Base-by-base conservation (phyloP, 2,113 vertebrate species). In the Nematolebias whitei region DNA sequence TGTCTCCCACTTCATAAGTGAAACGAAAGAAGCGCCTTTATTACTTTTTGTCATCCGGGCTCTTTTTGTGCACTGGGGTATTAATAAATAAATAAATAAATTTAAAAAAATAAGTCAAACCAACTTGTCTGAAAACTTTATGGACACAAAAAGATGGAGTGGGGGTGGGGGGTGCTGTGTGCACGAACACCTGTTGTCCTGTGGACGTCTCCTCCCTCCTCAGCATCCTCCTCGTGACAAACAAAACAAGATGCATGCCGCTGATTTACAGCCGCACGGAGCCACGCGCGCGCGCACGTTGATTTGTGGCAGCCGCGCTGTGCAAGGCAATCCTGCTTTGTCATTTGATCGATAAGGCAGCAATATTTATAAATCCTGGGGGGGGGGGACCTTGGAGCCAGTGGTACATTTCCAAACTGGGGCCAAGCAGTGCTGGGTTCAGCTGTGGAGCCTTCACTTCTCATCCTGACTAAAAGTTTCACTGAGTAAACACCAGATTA, bases 1-100 rank as follows among this genome's bases (percentile, higher is more conserved):
- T n/a, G 82, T 84, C 80, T 47, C 71, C 80, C 84, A 74, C 86
- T 89, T 81, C 81, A 79, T 80, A 88, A 84, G 88, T 88, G 82
- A 84, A 87, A 88, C 78, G 70, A 90, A 88, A 89, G 83, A 50
- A 85, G 82, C 72, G 83, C 71, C 74, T 83, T 68, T 88, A 64
- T 78, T 78, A 61, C 73, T 52, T 85, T n/a, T 80, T 80, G 56
- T 71, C 63, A 74, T 63, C n/a, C 38, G 7, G 20, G 44, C 66
- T 63, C 65, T 50, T 66, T 76, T 74, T 57, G 7, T 49, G 12
- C 24, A 24, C 20, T 39, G 38, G 48, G 40, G 19, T 39, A 38
- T 4, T 4, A 32, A 41, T n/a, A 63, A 11, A 35, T 2, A 57
- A 32, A 44, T 8, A 45, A 19, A 16, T 2, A 45, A 11, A 5